These are phyloP conservation scores for Galbula dea DNA, from an alignment of 2,113 vertebrate genomes.

Conservation along the genomic window DNA sequence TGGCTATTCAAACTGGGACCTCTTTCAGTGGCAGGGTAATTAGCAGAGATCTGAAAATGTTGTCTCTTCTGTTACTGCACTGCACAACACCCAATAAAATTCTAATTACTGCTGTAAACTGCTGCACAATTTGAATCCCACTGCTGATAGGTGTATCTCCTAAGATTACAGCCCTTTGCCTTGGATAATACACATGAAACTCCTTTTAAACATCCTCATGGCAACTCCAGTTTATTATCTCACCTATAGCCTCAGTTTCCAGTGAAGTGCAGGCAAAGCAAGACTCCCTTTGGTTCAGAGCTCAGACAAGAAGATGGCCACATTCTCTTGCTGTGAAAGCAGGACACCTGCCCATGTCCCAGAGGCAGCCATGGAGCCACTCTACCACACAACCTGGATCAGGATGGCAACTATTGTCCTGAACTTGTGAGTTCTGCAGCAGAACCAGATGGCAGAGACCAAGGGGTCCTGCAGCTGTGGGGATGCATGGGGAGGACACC, in stretches of 20 bases:
- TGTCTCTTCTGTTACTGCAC: neutral
- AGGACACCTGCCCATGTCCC: neutral
- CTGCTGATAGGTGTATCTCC: neutral
- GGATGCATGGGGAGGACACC: neutral
- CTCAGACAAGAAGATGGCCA: neutral
- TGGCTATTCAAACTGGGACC: neutral
- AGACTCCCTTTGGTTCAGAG: neutral
- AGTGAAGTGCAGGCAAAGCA: neutral
- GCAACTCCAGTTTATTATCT: neutral
- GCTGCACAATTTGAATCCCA: neutral
- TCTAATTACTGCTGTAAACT: neutral
- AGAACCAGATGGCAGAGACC: neutral
- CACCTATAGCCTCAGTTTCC: neutral
- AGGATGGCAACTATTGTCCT: slow-evolving; percentile 83
- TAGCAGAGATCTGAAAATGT: neutral
- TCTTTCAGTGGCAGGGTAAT: neutral
- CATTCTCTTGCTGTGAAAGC: neutral
- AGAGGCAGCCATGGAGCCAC: no score
- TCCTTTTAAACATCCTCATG: neutral
- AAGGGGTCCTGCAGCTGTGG: neutral
- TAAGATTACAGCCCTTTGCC: neutral
- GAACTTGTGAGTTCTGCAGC: slow-evolving; percentile 76
- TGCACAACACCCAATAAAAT: neutral
- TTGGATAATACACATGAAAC: neutral
- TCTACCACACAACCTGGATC: slow-evolving; percentile 85